These are phyloP conservation scores for Coregonus suidteri DNA, from an alignment of 2,797 vertebrate genomes.

Conservation along the genomic window DNA sequence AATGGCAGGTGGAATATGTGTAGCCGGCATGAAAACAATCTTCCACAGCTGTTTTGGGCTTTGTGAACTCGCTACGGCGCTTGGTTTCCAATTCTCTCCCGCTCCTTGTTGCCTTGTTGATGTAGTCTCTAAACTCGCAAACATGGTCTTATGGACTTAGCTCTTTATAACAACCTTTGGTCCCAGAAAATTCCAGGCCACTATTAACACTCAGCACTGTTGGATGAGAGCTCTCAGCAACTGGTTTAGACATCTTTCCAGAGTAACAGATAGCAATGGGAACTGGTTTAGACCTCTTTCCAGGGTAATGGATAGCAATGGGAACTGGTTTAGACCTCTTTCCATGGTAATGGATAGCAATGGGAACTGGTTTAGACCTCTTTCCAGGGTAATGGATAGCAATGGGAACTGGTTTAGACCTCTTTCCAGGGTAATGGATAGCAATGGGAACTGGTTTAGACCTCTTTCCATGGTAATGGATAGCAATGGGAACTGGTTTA, in stretches of 20 bases:
- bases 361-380: too few species aligned
- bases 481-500: too few species aligned
- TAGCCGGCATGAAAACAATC: conserved; percentile 30
- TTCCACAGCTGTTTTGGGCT: conserved; percentile 75
- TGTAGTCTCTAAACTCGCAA: conserved; percentile 66
- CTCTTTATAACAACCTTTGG: conserved; percentile 66
- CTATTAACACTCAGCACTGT: conserved; percentile 65
- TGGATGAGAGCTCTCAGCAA: conserved; percentile 63
- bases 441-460: too few species aligned
- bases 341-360: too few species aligned
- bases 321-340: too few species aligned
- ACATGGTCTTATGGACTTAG: conserved; percentile 72
- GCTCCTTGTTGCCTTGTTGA: conserved; percentile 75
- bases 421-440: too few species aligned
- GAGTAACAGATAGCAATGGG: conserved; percentile 56
- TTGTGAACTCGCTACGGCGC: conserved; percentile 55
- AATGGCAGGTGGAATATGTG: conserved; percentile 82
- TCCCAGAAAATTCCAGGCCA: conserved; percentile 65
- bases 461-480: too few species aligned
- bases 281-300: too few species aligned
- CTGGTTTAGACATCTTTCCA: conserved; percentile 53
- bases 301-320: too few species aligned
- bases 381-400: too few species aligned
- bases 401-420: too few species aligned
- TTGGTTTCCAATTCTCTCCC: conserved; percentile 61